Percentiles rank a stretch among this genome's conserved stretches.
Evolutionary conservation across 2,888 invertebrate species (phyloP).

Genomic region (Eupelmus urozonus): DNA sequence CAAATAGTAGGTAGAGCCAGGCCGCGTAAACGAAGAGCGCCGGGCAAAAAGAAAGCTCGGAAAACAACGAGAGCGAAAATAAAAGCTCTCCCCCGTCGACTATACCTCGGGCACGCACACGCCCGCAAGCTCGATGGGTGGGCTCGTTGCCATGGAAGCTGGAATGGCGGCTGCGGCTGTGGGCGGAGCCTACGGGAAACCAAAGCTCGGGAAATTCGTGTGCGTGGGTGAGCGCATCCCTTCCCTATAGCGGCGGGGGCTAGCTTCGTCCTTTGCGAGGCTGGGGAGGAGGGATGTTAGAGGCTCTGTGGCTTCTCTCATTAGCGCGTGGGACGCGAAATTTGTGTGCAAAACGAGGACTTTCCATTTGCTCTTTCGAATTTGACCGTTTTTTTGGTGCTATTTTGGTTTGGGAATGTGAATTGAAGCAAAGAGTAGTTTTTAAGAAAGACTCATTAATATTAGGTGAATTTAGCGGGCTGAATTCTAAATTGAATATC

Average conservation of each 20-base stretch:
- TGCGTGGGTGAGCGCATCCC: background rate
- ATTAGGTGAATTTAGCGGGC: too few relatives aligned
- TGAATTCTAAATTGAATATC: too few relatives aligned
- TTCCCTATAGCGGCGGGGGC: too few relatives aligned
- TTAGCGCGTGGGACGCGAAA: background rate
- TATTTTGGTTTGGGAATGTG: background rate
- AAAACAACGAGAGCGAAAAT: background rate
- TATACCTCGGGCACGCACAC: too few relatives aligned
- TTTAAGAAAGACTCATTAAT: too few relatives aligned
- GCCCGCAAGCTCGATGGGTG: background rate
- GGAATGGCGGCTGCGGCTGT: slow-evolving; percentile 19
- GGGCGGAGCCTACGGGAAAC: slow-evolving; percentile 22
- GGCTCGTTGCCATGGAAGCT: slow-evolving; percentile 47
- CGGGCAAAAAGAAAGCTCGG: background rate
- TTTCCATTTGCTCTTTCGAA: too few relatives aligned
- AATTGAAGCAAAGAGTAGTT: too few relatives aligned
- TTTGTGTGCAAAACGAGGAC: background rate
- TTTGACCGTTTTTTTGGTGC: too few relatives aligned
- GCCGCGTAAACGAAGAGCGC: slow-evolving; percentile 29
- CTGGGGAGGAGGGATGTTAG: background rate
- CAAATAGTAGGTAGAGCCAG: slow-evolving; percentile 23
- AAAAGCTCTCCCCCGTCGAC: background rate
- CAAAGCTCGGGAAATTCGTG: background rate
- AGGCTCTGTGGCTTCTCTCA: background rate
- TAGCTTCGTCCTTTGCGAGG: too few relatives aligned